A percentile compares a stretch with the other conserved stretches of the same genome.
These are phyloP conservation scores for Coccyzus lansbergi DNA, from an alignment of 2,797 vertebrate genomes.

Conservation along the genomic window DNA sequence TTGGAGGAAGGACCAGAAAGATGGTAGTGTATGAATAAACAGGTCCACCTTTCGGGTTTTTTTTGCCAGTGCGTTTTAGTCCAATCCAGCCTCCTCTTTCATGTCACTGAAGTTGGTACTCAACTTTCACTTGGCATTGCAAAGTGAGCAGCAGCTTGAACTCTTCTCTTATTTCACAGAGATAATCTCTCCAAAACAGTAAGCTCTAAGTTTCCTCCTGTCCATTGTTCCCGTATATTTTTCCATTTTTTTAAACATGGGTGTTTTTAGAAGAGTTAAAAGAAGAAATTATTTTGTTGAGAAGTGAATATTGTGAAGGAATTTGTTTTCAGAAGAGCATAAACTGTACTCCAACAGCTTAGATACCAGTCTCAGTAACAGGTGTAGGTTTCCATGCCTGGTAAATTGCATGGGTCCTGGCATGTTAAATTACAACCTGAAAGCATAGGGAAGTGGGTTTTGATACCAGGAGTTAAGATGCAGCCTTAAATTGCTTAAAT, in stretches of 20 bases:
- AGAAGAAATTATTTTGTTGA: neutral
- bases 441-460: neutral
- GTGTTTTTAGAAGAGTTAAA: neutral
- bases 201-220: conserved; percentile 9
- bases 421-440: neutral
- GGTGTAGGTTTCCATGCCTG: neutral
- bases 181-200: neutral
- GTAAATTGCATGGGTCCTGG: neutral
- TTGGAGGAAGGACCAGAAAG: neutral
- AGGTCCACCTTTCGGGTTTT: neutral
- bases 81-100: neutral
- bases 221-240: neutral
- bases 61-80: neutral
- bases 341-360: neutral
- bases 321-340: neutral
- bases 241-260: neutral
- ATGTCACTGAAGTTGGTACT: neutral
- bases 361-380: neutral
- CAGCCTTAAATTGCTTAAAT: neutral
- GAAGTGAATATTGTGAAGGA: neutral
- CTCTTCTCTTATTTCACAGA: conserved; percentile 10
- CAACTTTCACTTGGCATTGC: conserved; percentile 35
- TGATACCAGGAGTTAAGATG: neutral
- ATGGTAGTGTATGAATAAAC: neutral
- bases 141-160: conserved; percentile 36